Evolutionary conservation across 2,113 vertebrate species (phyloP), one percentile per base, ranked within the genome.

Genomic region (Tympanuchus pallidicinctus): DNA sequence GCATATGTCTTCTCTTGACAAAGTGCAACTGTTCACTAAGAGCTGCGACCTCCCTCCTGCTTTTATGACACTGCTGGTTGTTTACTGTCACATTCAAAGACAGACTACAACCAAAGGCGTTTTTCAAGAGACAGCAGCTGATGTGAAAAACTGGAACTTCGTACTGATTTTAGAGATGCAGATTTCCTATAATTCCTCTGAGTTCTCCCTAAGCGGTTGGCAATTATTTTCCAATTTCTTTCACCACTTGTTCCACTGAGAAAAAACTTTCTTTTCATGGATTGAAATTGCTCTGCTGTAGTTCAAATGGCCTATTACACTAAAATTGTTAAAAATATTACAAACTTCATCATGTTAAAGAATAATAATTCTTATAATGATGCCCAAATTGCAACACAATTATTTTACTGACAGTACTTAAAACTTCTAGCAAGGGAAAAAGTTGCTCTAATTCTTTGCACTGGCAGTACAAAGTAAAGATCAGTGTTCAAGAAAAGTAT

Each of bases 361-460:
- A 95, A 85, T 85, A 91, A 50, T 63, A 81, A 81, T 91, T 94
- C 78, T 74, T 80, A 89, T 43, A 90, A 96, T 36, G 60, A 80
- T 63, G 6, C 47, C 20, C 43, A 88, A 89, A 83, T 83, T 77
- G 80, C 65, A 89, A 82, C 47, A 52, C 67, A 80, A 91, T 89
- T 89, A 64, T 77, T 96, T 86, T 76, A 71, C 57, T 81, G 65
- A 52, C n/a, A 89, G 65, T 69, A 80, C 30, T 80, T 73, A 65
- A 83, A 89, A 83, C 25, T 90, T 85, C n/a, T 48, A 82, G 43
- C 20, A 71, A 64, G 27, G 82, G 11, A 90, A 92, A 74, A 54
- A 89, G 92, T 22, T 86, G 42, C 34, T 89, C 13, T 69, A 52
- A 82, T 85, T 88, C 88, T 88, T 92, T 80, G 25, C 54, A 57